A percentile compares a stretch with the other conserved stretches of the same genome.
Conservation (phyloP, 2,888 invertebrate species). For the Melipona beecheii region DNA sequence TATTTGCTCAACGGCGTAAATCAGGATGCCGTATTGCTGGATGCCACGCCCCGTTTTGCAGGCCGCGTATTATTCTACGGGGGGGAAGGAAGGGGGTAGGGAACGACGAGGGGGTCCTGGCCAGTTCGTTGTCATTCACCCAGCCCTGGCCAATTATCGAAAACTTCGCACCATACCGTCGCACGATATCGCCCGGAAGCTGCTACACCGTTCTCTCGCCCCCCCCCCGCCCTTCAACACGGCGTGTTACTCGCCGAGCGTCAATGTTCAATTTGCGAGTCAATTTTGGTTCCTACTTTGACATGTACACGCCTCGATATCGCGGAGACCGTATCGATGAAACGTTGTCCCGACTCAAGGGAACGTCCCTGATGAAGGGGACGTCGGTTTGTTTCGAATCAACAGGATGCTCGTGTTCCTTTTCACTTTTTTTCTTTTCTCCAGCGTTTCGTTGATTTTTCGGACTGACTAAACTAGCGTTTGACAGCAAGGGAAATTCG, state of each 20-base stretch:
- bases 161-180: slow-evolving; percentile 15
- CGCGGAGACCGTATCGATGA: background rate
- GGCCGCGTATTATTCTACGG: slow-evolving; percentile 46
- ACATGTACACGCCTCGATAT: background rate
- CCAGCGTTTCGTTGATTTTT: background rate
- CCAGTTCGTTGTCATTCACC: slow-evolving; percentile 17
- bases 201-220: background rate
- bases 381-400: background rate
- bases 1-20: slow-evolving; percentile 79
- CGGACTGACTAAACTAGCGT: background rate
- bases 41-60: slow-evolving; percentile 74
- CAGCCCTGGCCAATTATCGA: slow-evolving; percentile 9
- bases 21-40: slow-evolving; percentile 76
- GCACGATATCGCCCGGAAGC: slow-evolving; percentile 1
- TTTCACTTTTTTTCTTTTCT: background rate
- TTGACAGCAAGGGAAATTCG: background rate
- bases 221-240: background rate
- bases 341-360: background rate
- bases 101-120: no score
- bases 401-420: background rate
- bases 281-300: background rate
- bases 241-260: background rate
- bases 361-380: background rate
- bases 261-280: slow-evolving; percentile 4
- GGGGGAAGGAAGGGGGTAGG: no score